Evolutionary conservation across 2,113 vertebrate species (phyloP).

Genomic region (Petromus typicus): DNA sequence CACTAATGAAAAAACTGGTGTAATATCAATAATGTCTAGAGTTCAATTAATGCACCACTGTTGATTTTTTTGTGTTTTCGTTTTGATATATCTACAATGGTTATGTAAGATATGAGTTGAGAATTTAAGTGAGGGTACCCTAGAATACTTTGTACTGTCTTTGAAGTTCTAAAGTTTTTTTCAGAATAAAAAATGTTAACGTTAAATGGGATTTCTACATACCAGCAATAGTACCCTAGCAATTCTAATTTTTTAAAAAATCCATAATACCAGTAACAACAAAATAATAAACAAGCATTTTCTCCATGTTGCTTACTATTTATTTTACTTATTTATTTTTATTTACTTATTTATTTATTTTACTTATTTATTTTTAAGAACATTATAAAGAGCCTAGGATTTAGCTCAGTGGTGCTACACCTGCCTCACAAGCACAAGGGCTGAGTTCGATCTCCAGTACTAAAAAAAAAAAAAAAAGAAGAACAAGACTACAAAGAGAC

Average conservation of each 20-base stretch:
- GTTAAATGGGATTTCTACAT: constrained; percentile 2
- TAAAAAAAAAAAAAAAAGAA: not conserved
- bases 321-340: not conserved
- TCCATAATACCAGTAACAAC: not conserved
- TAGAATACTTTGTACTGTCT: not conserved
- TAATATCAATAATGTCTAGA: not conserved
- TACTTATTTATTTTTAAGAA: too few species aligned
- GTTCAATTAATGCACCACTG: not conserved
- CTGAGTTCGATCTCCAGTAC: too few species aligned
- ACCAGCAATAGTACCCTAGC: not conserved
- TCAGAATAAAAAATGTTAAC: not conserved
- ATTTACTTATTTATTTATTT: too few species aligned
- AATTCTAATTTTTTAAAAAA: not conserved
- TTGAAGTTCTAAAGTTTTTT: not conserved
- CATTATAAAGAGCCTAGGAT: too few species aligned
- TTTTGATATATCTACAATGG: not conserved
- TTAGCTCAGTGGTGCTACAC: too few species aligned
- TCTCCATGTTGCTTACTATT: not conserved
- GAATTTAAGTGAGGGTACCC: not conserved
- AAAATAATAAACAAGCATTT: not conserved
- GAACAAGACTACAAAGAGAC: not conserved
- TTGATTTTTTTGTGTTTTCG: not conserved
- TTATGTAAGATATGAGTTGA: not conserved
- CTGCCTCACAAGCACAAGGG: too few species aligned
- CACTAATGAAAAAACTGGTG: not conserved